Base-by-base conservation (phyloP, 2,797 vertebrate genomes). In the Anniella stebbinsi region DNA sequence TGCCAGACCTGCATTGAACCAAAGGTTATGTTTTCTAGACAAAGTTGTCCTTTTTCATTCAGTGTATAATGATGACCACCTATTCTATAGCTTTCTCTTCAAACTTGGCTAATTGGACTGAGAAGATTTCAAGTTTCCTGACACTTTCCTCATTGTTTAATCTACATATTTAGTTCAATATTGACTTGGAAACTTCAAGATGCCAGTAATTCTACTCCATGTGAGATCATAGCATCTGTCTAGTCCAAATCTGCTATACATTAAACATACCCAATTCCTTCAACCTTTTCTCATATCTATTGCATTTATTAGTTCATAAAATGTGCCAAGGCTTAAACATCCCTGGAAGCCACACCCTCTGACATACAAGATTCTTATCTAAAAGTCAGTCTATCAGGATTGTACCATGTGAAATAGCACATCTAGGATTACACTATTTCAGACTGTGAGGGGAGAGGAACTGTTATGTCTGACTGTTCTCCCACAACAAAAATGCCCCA, bases 111-210 rank as follows among this genome's bases (percentile, higher is more conserved):
- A 87, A 51, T 81, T 38, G 48, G 72, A n/a, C 78, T 60, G 60
- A 80, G 38, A 77, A 77, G 78, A 81, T 72, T 88, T 81, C 25
- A 88, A 54, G 77, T 48, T 72, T 88, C 73, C 36, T 51, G 41
- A 67, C 51, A 18, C 45, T 25, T 73, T 88, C 60, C 36, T 82
- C 33, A 72, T 13, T 88, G 48, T 88, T 88, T 72, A 72, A 88
- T 73, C 45, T 41, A 81, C 51, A 72, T 81, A 70, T 57, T 80
- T 72, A n/a, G 86, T 81, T 81, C 67, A 41, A 72, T 38, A 81
- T 45, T 81, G 38, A 60, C 67, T 72, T n/a, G 23, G 28, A 81
- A 81, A 72, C 28, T 36, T 80, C 25, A 70, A 69, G 45, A 87
- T 87, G 18, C 41, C 48, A 77, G 73, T n/a, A 33, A 51, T 87